Evolutionary conservation across 2,888 invertebrate genomes (phyloP).

Genomic region (Apotomis betuletana): DNA sequence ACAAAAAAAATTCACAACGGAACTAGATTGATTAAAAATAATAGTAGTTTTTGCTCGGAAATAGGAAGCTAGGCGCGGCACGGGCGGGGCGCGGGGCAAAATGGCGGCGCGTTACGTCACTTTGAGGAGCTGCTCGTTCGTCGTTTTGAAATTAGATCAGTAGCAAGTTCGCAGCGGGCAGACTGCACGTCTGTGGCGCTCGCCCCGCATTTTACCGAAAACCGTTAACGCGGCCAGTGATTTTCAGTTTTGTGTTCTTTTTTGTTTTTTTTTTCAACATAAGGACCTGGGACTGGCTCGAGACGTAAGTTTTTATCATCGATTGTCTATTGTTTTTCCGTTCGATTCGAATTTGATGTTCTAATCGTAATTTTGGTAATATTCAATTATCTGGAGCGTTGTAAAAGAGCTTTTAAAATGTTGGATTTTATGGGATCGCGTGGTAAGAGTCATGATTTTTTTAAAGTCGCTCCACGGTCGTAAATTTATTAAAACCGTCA

Average conservation of each 20-base stretch:
- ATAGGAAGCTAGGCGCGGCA: slow-evolving; percentile 66
- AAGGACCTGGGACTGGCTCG: slow-evolving; percentile 51
- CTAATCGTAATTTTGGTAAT: too few species aligned
- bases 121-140: slow-evolving; percentile 67
- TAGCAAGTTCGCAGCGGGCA: slow-evolving; percentile 64
- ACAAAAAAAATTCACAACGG: slow-evolving; percentile 16
- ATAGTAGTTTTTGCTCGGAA: slow-evolving; percentile 68
- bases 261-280: slow-evolving; percentile 42
- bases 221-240: slow-evolving; percentile 56
- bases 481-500: slow-evolving; percentile 32
- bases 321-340: slow-evolving; percentile 64
- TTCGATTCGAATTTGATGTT: slow-evolving; percentile 44
- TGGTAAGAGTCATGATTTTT: slow-evolving; percentile 7
- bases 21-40: slow-evolving; percentile 66
- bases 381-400: too few species aligned
- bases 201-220: slow-evolving; percentile 47
- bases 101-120: slow-evolving; percentile 80
- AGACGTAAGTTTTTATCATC: slow-evolving; percentile 67
- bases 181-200: slow-evolving; percentile 50
- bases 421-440: slow-evolving; percentile 2
- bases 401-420: slow-evolving; percentile 4
- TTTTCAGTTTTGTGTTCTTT: slow-evolving; percentile 57
- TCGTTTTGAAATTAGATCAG: slow-evolving; percentile 79
- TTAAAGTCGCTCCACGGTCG: neutral
- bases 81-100: slow-evolving; percentile 63